phyloP scores from a whole-genome alignment of 2,888 invertebrate species.

The Cephus runcator region DNA sequence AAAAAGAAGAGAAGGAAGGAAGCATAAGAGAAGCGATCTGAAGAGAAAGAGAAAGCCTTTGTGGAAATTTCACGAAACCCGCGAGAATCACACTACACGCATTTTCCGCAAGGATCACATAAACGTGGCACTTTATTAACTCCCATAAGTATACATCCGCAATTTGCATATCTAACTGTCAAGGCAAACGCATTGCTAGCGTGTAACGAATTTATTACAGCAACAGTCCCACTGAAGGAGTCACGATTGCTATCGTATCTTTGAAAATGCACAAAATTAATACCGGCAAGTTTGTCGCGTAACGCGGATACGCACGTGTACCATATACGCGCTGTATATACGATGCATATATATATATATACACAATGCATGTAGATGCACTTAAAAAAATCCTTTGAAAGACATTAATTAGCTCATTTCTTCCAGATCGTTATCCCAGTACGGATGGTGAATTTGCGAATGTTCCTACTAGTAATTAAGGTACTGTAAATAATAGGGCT shows the following conservation, averaged over 20 bases:
- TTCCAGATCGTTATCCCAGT: neutral
- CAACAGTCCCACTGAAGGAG: neutral
- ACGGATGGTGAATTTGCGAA: conserved; percentile 4
- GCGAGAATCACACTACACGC: neutral
- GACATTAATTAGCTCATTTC: neutral
- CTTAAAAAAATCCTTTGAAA: neutral
- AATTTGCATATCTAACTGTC: neutral
- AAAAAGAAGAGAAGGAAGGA: neutral
- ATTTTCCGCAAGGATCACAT: neutral
- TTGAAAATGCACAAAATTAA: neutral
- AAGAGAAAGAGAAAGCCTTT: conserved; percentile 26
- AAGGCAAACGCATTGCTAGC: neutral
- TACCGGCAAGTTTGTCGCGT: neutral
- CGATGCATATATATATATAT: too few relatives aligned
- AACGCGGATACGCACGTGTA: neutral
- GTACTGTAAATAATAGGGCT: conserved; percentile 15
- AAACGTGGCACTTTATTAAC: neutral
- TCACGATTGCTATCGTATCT: neutral
- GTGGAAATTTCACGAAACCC: neutral
- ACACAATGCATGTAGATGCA: neutral
- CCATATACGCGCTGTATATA: neutral
- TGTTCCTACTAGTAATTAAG: conserved; percentile 34
- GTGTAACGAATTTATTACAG: neutral
- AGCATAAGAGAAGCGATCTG: conserved; percentile 1
- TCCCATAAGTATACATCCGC: neutral